Evolutionary conservation across 2,113 vertebrate species (phyloP).

Genomic region (Toxostoma redivivum): DNA sequence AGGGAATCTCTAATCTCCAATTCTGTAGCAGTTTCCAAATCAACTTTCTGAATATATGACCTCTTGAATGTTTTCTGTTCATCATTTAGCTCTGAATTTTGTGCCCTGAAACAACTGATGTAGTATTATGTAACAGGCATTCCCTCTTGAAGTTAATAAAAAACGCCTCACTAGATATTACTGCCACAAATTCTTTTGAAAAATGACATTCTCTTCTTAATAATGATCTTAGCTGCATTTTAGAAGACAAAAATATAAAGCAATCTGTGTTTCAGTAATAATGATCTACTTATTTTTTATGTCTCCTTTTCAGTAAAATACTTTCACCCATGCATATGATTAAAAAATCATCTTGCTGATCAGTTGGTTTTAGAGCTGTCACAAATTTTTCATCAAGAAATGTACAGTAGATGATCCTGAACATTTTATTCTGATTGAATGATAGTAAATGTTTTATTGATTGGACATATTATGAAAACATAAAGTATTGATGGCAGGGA

Average conservation of each 20-base stretch:
- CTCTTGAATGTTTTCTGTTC: background rate
- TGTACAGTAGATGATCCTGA: background rate
- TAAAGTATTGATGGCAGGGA: background rate
- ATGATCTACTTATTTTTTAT: background rate
- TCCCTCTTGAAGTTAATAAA: conserved; percentile 16
- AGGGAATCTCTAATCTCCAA: background rate
- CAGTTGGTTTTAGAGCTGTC: background rate
- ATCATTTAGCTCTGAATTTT: background rate
- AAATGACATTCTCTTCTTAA: conserved; percentile 38
- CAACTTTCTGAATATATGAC: background rate
- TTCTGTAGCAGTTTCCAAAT: background rate
- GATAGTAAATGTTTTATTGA: background rate
- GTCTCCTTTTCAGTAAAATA: background rate
- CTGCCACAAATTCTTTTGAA: conserved; percentile 17
- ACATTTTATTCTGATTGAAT: background rate
- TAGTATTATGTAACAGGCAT: conserved; percentile 21
- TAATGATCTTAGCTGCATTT: conserved; percentile 6
- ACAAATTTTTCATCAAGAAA: background rate
- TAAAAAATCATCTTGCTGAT: background rate
- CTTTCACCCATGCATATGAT: background rate
- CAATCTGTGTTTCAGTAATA: conserved; percentile 1
- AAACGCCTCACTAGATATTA: background rate
- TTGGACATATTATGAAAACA: background rate
- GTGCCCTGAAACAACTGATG: background rate
- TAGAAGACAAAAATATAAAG: conserved; percentile 45